Base-by-base conservation (phyloP, 2,888 invertebrate species). In the Pseudoips prasinana region DNA sequence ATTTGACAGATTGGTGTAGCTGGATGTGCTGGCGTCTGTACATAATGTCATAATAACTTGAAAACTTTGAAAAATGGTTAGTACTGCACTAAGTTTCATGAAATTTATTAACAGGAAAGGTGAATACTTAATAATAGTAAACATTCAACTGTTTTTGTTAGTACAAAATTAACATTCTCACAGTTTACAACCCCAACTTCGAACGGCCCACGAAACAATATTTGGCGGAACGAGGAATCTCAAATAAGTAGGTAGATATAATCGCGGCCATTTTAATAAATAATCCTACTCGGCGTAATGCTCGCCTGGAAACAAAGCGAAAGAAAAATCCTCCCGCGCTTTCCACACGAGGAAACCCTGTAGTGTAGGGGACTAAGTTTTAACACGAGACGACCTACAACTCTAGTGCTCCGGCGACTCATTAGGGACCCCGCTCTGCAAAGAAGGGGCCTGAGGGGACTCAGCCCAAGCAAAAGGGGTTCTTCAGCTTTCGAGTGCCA, bases 331-430 rank as follows among this genome's bases (percentile, higher is more conserved):
- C 64, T 52, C 61, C 65, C 63, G 19, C 59, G 49, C 47, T 65
- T 83, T 84, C 75, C 80, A 73, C 83, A 58, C 68, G 73, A 74
- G 64, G 71, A 66, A 75, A 71, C 67, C 63, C 60, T 80, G 68
- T 71, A 86, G 82, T 73, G 73, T 61, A 59, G 76, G 82, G 73
- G 65, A 66, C 66, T 72, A 70, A 81, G 78, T 75, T 82, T 81
- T 73, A 78, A 75, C 78, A 72, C 77, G 58, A 49, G 52, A 68
- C 60, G 85, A 87, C 87, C 87, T 87, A 86, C 82, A 86, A 69
- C 80, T 87, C 82, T 85, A 86, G 87, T 87, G 84, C 85, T 76
- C 85, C 68, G 80, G 84, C 83, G 75, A 86, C 87, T 88, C 87
- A 88, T 88, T 88, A 88, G 84, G 75, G 76, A 67, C 76, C 80